phyloP scores from a whole-genome alignment of 2,888 invertebrate genomes.

The Camponotus fellah region DNA sequence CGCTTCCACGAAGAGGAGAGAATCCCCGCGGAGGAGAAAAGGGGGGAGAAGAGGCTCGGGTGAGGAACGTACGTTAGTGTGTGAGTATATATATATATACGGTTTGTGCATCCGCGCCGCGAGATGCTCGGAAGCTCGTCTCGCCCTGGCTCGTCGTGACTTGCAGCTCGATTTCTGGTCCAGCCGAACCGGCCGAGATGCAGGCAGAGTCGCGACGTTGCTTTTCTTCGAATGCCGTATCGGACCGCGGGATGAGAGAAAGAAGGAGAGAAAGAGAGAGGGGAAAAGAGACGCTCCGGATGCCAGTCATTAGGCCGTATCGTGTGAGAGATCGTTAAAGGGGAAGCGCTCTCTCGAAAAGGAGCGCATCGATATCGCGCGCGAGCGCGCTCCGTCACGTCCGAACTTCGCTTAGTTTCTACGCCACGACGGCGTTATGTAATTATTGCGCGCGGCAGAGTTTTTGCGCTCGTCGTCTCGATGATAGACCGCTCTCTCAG shows the following conservation, averaged over 20 bases:
- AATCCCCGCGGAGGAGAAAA: background rate
- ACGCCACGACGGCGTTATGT: constrained; percentile 66
- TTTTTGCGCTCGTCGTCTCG: constrained; percentile 49
- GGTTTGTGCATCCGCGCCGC: constrained; percentile 51
- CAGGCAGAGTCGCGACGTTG: constrained; percentile 68
- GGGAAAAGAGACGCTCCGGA: constrained; percentile 73
- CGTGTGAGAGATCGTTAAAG: constrained; percentile 76
- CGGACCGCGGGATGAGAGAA: constrained; percentile 63
- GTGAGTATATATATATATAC: background rate
- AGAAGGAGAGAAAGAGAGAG: constrained; percentile 61
- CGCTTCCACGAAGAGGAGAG: constrained; percentile 38
- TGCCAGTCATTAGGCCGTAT: constrained; percentile 76
- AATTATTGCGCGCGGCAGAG: constrained; percentile 63
- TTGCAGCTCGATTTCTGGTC: constrained; percentile 80
- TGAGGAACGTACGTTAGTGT: background rate
- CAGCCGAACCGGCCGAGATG: constrained; percentile 57
- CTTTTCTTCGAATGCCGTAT: constrained; percentile 78
- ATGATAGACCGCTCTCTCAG: constrained; percentile 38
- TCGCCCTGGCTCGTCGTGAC: constrained; percentile 75
- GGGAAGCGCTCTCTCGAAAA: constrained; percentile 64
- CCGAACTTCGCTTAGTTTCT: constrained; percentile 60
- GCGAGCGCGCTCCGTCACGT: constrained; percentile 16
- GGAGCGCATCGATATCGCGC: constrained; percentile 63
- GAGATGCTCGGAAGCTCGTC: constrained; percentile 76
- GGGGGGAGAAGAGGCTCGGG: background rate